Conservation (phyloP, 2,113 vertebrate genomes). For the Ailuropoda melanoleuca region DNA sequence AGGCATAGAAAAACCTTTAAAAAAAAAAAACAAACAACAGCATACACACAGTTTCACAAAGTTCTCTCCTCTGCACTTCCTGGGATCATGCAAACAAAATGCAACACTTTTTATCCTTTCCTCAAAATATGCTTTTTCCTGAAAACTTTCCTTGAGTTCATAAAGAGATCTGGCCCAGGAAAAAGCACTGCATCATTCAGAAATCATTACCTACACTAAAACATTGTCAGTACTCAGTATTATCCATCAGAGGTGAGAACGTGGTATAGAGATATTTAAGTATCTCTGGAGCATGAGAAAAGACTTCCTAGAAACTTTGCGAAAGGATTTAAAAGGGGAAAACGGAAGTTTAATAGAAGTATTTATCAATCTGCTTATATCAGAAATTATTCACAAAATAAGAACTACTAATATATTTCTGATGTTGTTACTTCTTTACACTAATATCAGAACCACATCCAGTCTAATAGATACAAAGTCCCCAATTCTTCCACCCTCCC, state of each 20-base stretch:
- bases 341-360: not conserved
- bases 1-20: not conserved
- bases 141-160: not conserved
- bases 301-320: not conserved
- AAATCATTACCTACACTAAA: constrained; percentile 5
- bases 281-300: not conserved
- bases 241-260: not conserved
- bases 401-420: not conserved
- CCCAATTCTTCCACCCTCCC: not conserved
- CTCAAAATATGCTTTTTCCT: constrained; percentile 40
- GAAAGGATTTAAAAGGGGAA: not conserved
- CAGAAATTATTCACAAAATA: constrained; percentile 21
- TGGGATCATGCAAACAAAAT: constrained; percentile 13
- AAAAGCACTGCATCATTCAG: not conserved
- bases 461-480: not conserved
- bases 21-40: not conserved
- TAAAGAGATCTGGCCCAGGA: not conserved
- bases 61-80: constrained; percentile 17
- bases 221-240: not conserved
- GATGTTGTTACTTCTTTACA: not conserved
- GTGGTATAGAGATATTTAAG: not conserved
- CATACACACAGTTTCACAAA: constrained; percentile 14
- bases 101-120: not conserved
- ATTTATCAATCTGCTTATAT: not conserved
- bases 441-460: not conserved